Evolutionary conservation across 2,888 invertebrate genomes (phyloP).

Genomic region (Eristalinus sepulchralis): DNA sequence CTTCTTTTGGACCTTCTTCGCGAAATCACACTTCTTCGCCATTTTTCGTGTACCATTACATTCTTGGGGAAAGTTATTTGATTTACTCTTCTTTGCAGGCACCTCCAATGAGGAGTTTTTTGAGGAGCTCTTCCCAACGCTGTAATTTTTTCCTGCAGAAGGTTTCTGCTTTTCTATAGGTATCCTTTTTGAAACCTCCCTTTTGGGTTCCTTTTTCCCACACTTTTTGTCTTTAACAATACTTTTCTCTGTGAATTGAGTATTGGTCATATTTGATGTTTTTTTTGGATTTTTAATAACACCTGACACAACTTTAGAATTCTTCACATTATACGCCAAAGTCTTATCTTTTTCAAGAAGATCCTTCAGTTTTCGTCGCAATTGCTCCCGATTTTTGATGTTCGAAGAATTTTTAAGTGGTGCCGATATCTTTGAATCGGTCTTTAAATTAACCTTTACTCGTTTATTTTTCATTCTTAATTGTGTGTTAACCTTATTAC

Average conservation of each 20-base stretch:
- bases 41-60: neutral
- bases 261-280: neutral
- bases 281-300: neutral
- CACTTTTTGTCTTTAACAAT: neutral
- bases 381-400: constrained; percentile 30
- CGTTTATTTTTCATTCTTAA: constrained; percentile 36
- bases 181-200: neutral
- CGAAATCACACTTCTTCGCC: too few relatives aligned
- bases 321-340: neutral
- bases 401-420: neutral
- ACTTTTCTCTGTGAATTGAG: neutral
- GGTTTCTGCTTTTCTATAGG: neutral
- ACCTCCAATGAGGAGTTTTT: neutral
- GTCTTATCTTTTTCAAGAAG: constrained; percentile 39
- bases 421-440: neutral
- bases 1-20: neutral
- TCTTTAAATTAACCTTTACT: neutral
- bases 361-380: constrained; percentile 32
- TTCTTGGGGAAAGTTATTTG: neutral
- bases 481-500: neutral
- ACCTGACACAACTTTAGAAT: neutral
- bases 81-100: neutral
- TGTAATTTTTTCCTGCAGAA: neutral
- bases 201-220: neutral
- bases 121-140: neutral